Evolutionary conservation across 2,113 vertebrate species (phyloP).

Genomic region (Triplophysa rosa): DNA sequence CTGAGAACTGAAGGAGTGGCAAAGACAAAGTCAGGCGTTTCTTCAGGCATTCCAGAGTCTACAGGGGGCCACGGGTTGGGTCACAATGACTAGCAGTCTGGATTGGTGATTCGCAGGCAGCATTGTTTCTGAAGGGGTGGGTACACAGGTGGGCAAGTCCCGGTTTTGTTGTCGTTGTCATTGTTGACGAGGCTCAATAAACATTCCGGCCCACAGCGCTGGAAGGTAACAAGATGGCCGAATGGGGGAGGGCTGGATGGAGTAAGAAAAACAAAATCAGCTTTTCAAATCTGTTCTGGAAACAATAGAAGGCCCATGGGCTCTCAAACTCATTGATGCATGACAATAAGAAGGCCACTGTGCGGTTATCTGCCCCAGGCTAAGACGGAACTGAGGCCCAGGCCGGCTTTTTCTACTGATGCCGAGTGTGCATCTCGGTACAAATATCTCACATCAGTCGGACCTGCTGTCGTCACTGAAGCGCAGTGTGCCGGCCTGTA

Average conservation of each 20-base stretch:
- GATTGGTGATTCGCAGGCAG: constrained; percentile 55
- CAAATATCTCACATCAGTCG: not conserved
- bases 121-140: constrained; percentile 70
- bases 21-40: constrained; percentile 61
- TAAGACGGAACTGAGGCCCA: constrained; percentile 26
- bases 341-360: constrained; percentile 61
- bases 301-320: constrained; percentile 66
- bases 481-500: not conserved
- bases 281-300: constrained; percentile 49
- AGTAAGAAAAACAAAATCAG: constrained; percentile 31
- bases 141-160: constrained; percentile 62
- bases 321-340: constrained; percentile 52
- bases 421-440: constrained; percentile 5
- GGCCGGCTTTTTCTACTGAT: constrained; percentile 1
- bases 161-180: constrained; percentile 67
- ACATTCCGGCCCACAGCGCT: constrained; percentile 61
- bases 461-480: not conserved
- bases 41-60: constrained; percentile 65
- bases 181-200: constrained; percentile 70
- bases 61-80: constrained; percentile 68
- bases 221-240: constrained; percentile 50
- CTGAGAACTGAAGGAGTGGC: constrained; percentile 68
- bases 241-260: constrained; percentile 27
- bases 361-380: constrained; percentile 44
- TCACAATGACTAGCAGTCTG: constrained; percentile 59